Base-by-base conservation (phyloP, 2,797 vertebrate genomes). In the Acanthurus leucopareius region DNA sequence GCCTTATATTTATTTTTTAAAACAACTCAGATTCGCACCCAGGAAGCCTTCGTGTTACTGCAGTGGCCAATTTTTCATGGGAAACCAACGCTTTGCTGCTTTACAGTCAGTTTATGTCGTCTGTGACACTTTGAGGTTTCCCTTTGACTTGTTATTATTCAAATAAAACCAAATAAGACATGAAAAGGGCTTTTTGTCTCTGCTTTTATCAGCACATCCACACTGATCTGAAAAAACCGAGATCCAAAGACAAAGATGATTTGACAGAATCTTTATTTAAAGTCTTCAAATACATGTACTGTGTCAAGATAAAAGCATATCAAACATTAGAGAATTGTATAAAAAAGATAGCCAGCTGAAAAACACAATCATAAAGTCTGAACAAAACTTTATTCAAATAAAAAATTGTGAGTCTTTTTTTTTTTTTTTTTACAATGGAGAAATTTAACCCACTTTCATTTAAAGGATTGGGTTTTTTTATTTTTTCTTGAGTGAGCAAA, bases 101-200 rank as follows among this genome's bases (percentile, higher is more conserved):
- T 82, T 58, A 69, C 16, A 56, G 81, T 59, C 54, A 53, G 48
- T 49, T 77, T 62, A 32, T 1, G 5, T 59, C 67, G 75, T 69
- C 49, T 63, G 44, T 80, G 66, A 68, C 70, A 25, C 52, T 71
- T 42, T 54, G 19, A 35, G 53, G 72, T 81, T 78, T 73, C 66
- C 79, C 73, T 10, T n/a, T 56, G 61, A 42, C 57, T 58, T 58
- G 59, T 78, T 53, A 58, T 73, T 38, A 69, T 78, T 86, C 81
- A 75, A 92, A 91, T 90, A 91, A 93, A 93, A 83, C 32, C 17
- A 59, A 74, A 76, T 40, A 15, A 85, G 81, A 81, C 3, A 14
- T 17, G 15, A 11, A 0, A 13, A 40, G 35, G 75, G 62, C 57
- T 32, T 32, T 0, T 1, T 38, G 59, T 66, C 57, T 73, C 61